Evolutionary conservation across 2,888 invertebrate species (phyloP), one percentile per base, ranked within the genome.

Genomic region (Eupithecia subfuscata): DNA sequence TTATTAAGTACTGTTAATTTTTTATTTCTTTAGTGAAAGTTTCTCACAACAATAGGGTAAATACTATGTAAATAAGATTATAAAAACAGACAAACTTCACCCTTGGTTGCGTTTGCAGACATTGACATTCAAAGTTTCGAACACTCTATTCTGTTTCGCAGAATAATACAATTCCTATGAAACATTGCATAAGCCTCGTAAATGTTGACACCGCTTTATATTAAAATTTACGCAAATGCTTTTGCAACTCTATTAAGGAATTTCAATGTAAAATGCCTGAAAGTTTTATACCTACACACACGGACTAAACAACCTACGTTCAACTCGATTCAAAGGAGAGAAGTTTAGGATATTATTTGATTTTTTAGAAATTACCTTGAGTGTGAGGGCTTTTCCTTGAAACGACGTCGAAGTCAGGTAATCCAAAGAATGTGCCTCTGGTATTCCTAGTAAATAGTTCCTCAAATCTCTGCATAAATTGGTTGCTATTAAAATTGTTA

Each of bases 141-240:
- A 73, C 56, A 77, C 30, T 73, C 52, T 65, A 74, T 37, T 76
- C 73, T 65, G 78, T 76, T 79, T 81, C 74, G 67, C 71, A 52
- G 72, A 79, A 81, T 79, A 83, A 86, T 83, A 85, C 83, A 86
- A 86, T 88, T 86, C 86, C 84, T 84, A 86, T 81, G 83, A 84
- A 83, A 80, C 70, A 83, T 90, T 90, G 89, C 90, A 79, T 78
- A 79, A 80, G 16, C 71, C 56, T 71, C 43, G 73, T 74, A 72
- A 68, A 80, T 91, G 86, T 91, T 89, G 92, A 88, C 89, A 91
- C 80, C 80, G 83, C 65, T 78, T 80, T 74, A 84, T 87, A 90
- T 88, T 88, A 86, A 87, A 85, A 85, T 89, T 92, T 91, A 89
- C 91, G 91, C 86, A 91, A 92, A 92, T 87, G 74, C 79, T 83